phyloP scores from a whole-genome alignment of 2,113 vertebrate genomes.

The Ophthalmolycus amberensis region DNA sequence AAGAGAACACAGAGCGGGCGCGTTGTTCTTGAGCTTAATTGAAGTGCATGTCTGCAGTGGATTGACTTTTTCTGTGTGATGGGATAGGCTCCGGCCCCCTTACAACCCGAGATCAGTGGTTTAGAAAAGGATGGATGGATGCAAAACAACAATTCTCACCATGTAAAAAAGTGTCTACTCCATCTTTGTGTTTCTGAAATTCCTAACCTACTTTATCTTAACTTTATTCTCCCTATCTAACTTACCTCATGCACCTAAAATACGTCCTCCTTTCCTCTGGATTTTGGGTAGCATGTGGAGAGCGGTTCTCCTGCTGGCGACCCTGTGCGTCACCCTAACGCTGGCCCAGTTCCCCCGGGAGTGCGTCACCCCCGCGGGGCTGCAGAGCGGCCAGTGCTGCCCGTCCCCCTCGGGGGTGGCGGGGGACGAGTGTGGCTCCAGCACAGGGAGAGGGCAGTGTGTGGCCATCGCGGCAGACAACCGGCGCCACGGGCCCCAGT shows the following conservation, averaged over 20 bases:
- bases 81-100: not conserved
- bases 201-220: not conserved
- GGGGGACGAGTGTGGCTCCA: constrained; percentile 88
- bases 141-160: constrained; percentile 30
- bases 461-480: constrained; percentile 83
- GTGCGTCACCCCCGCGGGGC: constrained; percentile 83
- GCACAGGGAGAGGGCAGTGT: constrained; percentile 88
- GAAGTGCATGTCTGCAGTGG: constrained; percentile 12
- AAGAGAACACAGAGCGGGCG: constrained; percentile 45
- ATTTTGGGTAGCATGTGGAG: constrained; percentile 57
- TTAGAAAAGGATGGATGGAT: constrained; percentile 33
- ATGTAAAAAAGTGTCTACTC: not conserved
- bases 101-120: constrained; percentile 23
- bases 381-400: constrained; percentile 89
- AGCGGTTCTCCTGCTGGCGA: constrained; percentile 54
- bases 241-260: constrained; percentile 1
- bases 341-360: constrained; percentile 90
- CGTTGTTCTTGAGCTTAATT: constrained; percentile 37
- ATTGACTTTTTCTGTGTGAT: constrained; percentile 17
- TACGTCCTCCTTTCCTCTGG: not conserved
- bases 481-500: constrained; percentile 90
- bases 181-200: constrained; percentile 7
- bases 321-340: constrained; percentile 47
- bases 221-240: constrained; percentile 3
- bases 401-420: constrained; percentile 85